Percentiles rank a stretch among this genome's conserved stretches.
Conservation (phyloP, 2,113 vertebrate species). For the Calypte anna region DNA sequence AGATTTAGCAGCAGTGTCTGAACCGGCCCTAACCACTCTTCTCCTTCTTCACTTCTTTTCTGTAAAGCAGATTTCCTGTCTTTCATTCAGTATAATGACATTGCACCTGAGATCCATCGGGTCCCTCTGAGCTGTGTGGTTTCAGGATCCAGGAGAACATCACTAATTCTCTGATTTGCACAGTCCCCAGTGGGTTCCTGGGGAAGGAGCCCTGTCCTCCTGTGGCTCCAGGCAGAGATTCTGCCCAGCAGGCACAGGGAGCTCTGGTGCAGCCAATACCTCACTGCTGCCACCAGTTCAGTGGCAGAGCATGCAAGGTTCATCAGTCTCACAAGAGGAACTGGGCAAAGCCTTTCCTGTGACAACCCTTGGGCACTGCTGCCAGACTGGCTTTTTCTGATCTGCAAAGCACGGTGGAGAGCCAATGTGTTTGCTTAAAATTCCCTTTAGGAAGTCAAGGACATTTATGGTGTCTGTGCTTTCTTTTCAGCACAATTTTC, state of each 20-base stretch:
- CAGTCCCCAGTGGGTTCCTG: neutral
- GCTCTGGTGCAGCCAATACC: neutral
- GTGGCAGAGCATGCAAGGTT: neutral
- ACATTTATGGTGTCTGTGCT: neutral
- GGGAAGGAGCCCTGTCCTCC: neutral
- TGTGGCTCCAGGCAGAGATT: fast-evolving
- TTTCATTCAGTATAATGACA: neutral
- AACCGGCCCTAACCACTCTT: constrained; percentile 60
- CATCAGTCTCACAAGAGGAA: neutral
- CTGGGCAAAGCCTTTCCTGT: neutral
- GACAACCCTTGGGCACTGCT: neutral
- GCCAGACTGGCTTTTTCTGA: neutral
- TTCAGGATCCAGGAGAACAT: constrained; percentile 58
- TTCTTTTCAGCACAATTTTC: neutral
- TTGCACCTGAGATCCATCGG: neutral
- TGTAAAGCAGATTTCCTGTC: neutral
- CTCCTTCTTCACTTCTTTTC: neutral
- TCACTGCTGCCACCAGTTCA: neutral
- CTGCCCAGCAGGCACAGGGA: neutral
- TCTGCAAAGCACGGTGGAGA: neutral
- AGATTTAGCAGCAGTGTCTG: constrained; percentile 39
- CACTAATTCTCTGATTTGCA: constrained; percentile 8
- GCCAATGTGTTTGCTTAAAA: neutral
- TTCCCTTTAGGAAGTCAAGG: neutral
- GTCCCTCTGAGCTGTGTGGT: neutral